A percentile compares a stretch with the other conserved stretches of the same genome.
Conservation (phyloP, 2,888 invertebrate genomes). For the Andrena trimmerana region DNA sequence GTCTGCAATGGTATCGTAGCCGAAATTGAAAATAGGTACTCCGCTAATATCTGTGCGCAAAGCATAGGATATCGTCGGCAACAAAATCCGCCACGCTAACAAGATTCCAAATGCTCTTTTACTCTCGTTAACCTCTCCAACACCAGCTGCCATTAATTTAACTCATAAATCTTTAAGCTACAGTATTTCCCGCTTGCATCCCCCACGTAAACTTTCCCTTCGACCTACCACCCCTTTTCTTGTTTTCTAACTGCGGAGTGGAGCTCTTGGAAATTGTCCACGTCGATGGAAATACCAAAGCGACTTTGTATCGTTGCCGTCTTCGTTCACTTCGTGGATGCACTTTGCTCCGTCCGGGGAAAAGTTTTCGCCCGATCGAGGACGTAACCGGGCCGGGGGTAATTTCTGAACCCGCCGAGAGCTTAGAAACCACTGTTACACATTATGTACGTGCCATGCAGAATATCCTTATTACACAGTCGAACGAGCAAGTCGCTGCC, state of each 20-base stretch:
- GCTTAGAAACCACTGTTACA: conserved; percentile 29
- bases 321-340: neutral
- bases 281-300: neutral
- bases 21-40: neutral
- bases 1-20: neutral
- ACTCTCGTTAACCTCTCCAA: neutral
- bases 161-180: neutral
- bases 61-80: neutral
- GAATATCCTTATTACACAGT: conserved; percentile 50
- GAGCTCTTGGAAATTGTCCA: neutral
- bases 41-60: neutral
- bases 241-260: neutral
- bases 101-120: neutral
- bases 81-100: neutral
- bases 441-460: conserved; percentile 26
- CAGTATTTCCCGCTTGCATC: neutral
- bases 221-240: neutral
- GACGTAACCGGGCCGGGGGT: conserved; percentile 4
- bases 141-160: neutral
- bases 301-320: neutral
- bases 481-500: conserved; percentile 35
- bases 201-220: neutral
- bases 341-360: neutral
- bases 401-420: conserved; percentile 29
- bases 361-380: conserved; percentile 29